These are phyloP conservation scores for Norana najaformis DNA, from an alignment of 2,888 invertebrate species.

Conservation along the genomic window DNA sequence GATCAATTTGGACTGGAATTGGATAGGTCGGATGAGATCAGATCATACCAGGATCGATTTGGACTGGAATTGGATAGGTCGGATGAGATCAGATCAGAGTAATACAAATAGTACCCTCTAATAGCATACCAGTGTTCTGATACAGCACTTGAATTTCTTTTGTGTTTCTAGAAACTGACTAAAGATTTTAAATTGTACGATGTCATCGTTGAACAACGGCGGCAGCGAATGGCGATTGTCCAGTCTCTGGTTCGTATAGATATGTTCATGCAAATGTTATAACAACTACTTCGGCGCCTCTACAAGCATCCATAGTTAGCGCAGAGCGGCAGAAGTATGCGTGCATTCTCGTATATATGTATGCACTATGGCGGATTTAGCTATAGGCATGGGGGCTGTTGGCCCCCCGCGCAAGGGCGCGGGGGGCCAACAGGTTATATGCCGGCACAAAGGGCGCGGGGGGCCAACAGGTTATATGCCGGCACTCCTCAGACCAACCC, in stretches of 20 bases:
- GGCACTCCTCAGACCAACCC: too few species aligned
- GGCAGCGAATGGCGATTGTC: constrained; percentile 65
- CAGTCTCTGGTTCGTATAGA: constrained; percentile 47
- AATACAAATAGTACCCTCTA: neutral
- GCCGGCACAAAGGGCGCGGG: too few species aligned
- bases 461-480: too few species aligned
- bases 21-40: neutral
- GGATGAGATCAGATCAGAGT: neutral
- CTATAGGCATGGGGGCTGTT: too few species aligned
- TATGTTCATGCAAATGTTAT: too few species aligned
- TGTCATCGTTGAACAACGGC: constrained; percentile 66
- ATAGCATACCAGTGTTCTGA: neutral
- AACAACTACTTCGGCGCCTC: too few species aligned
- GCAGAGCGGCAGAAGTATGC: too few species aligned
- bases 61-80: neutral
- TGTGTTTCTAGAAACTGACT: constrained; percentile 49
- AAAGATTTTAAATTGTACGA: constrained; percentile 64
- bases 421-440: too few species aligned
- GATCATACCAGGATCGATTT: neutral
- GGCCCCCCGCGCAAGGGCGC: too few species aligned
- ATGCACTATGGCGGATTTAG: too few species aligned
- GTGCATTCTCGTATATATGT: too few species aligned
- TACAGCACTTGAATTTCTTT: neutral
- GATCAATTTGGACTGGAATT: neutral
- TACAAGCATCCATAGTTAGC: too few species aligned